Evolutionary conservation across 1,140 invertebrate genomes (phyloP), one percentile per base, ranked within the genome.

Genomic region (Drosophila santomea): DNA sequence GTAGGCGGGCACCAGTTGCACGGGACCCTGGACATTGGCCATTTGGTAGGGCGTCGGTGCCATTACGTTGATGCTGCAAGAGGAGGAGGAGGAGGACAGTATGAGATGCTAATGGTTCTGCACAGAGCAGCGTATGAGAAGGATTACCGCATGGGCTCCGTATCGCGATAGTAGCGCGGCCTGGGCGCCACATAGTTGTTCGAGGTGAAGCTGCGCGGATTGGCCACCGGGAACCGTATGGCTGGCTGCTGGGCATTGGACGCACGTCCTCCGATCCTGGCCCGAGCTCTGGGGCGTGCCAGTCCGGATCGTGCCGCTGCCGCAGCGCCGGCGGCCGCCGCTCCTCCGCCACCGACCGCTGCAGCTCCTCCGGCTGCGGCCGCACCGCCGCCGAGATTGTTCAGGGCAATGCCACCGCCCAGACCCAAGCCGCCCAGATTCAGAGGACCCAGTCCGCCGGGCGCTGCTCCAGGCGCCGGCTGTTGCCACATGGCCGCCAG

Each of bases 401-500:
- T 71, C 38, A 69, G 10, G 0, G 41, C 66, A 1, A 52, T 57
- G 5, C 59, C 72, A 0, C 15, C 63, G 3, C 32, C 58, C 3
- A 86, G 41, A 10, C 82, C 82, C 20, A 85, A 44, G 14, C 69
- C 62, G 14, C 64, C 74, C 54, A 84, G 28, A 5, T 75, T 50
- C 6, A 74, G n/a, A 4, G 63, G 54, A 15, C 84, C 58, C 4
- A 74, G 25, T 4, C 69, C 62, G 20, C 78, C 58, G 4, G 50
- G 1, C 4, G 39, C 80, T 38, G 74, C 73, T 1, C 83, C 84
- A 0, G 83, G 90, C 3, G 56, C 68, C 0, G 90, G 90, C 28
- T 85, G 78, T 7, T 77, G 80, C 52, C 86, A 91, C 90, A 91
- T 91, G 25, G 90, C 90, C 2, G 90, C 86, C n/a, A 91, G 50